A percentile compares a stretch with the other conserved stretches of the same genome.
Evolutionary conservation across 2,113 vertebrate genomes (phyloP).

Genomic region (Leptodactylus fuscus): DNA sequence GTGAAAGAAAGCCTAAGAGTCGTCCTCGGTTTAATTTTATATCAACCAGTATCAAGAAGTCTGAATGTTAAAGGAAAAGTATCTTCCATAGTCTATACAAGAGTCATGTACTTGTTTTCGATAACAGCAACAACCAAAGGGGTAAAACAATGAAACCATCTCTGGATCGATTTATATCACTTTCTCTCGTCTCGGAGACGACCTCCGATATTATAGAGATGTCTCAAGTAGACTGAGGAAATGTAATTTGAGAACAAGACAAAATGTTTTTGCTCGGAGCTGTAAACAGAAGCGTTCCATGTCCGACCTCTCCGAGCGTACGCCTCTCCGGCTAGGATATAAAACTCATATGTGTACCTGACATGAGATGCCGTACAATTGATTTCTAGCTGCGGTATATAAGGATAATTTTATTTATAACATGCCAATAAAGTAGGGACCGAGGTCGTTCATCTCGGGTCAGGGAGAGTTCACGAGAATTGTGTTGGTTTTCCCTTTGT

Average conservation of each 20-base stretch:
- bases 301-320: background rate
- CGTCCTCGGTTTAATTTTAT: background rate
- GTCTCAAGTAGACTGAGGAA: background rate
- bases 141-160: background rate
- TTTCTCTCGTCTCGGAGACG: background rate
- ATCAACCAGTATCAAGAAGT: background rate
- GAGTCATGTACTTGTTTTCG: background rate
- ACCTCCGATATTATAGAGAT: background rate
- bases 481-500: slow-evolving; percentile 6
- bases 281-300: background rate
- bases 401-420: slow-evolving; percentile 50
- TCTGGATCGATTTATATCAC: background rate
- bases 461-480: slow-evolving; percentile 27
- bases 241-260: background rate
- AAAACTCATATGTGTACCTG: background rate
- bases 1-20: background rate
- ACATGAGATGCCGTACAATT: slow-evolving; percentile 29
- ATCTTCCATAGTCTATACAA: background rate
- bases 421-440: slow-evolving; percentile 11
- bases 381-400: slow-evolving; percentile 30
- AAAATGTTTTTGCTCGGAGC: slow-evolving; percentile 11
- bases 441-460: slow-evolving; percentile 15
- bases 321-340: background rate
- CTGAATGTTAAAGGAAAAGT: background rate
- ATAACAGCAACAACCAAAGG: background rate